A percentile compares a stretch with the other conserved stretches of the same genome.
Conservation (phyloP, 2,113 vertebrate species). For the Ramphastos sulfuratus region DNA sequence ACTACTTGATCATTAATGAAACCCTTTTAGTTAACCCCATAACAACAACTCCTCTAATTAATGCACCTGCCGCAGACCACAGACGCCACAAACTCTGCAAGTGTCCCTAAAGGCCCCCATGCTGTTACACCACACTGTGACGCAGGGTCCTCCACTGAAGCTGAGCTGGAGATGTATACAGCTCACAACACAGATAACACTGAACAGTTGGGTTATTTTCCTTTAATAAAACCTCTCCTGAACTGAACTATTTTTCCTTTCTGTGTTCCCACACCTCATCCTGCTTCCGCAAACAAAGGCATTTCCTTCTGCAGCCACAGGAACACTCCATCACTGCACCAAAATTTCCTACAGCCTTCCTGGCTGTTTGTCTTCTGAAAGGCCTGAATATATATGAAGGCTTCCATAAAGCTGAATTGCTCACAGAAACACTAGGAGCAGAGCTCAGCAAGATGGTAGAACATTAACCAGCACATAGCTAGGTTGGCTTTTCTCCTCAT, state of each 20-base stretch:
- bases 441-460: not conserved
- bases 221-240: slow-evolving; percentile 52
- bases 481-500: not conserved
- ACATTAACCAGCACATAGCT: not conserved
- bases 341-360: slow-evolving; percentile 14
- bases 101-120: not conserved
- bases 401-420: not conserved
- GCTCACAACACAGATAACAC: not conserved
- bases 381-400: not conserved
- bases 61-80: not conserved
- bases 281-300: not conserved
- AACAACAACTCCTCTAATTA: not conserved
- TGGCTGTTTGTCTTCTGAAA: not conserved
- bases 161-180: not conserved
- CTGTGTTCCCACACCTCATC: not conserved
- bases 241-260: slow-evolving; percentile 23
- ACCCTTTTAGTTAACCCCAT: not conserved
- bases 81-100: not conserved
- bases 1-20: not conserved
- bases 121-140: fast-evolving
- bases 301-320: slow-evolving; percentile 27
- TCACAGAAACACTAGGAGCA: not conserved
- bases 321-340: not conserved
- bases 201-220: slow-evolving; percentile 14
- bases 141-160: not conserved